phyloP scores from a whole-genome alignment of 1,140 invertebrate genomes.

The Paracyclopina nana region DNA sequence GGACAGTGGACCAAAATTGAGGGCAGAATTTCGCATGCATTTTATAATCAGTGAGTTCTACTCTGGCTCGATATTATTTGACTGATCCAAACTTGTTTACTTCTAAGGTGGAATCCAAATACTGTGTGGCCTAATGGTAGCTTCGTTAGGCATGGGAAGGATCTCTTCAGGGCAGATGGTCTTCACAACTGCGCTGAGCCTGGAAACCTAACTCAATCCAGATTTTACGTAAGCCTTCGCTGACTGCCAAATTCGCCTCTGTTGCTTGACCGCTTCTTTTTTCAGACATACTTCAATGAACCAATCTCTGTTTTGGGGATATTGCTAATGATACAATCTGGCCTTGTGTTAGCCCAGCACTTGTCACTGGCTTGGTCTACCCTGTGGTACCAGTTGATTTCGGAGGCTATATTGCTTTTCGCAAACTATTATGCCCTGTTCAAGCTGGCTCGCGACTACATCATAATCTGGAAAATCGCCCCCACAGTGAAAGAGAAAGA shows the following conservation, averaged over 20 bases:
- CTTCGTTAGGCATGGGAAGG: slow-evolving; percentile 16
- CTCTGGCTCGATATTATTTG: not conserved
- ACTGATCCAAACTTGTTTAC: not conserved
- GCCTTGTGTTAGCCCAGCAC: not conserved
- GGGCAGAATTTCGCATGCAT: slow-evolving; percentile 5
- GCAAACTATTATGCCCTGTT: slow-evolving; percentile 9
- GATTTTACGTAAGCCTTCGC: slow-evolving; percentile 9
- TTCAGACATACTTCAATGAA: not conserved
- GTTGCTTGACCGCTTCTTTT: not conserved
- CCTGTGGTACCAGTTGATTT: slow-evolving; percentile 4
- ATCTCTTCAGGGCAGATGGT: slow-evolving; percentile 11
- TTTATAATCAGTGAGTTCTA: slow-evolving; percentile 10
- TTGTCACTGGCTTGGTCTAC: not conserved
- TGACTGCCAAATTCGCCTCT: not conserved
- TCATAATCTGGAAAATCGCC: too few relatives aligned
- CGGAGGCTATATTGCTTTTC: slow-evolving; percentile 6
- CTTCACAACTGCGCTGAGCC: slow-evolving; percentile 9
- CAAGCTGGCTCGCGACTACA: too few relatives aligned
- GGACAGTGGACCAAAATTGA: slow-evolving; percentile 13
- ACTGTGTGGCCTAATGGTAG: slow-evolving; percentile 6
- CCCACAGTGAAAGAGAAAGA: too few relatives aligned
- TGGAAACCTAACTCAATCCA: slow-evolving; percentile 6
- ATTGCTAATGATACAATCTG: not conserved
- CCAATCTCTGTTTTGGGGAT: not conserved
- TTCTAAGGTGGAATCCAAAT: slow-evolving; percentile 1